Evolutionary conservation across 2,888 invertebrate genomes (phyloP), one percentile per base, ranked within the genome.

Genomic region (Hirtodrosophila confusa): DNA sequence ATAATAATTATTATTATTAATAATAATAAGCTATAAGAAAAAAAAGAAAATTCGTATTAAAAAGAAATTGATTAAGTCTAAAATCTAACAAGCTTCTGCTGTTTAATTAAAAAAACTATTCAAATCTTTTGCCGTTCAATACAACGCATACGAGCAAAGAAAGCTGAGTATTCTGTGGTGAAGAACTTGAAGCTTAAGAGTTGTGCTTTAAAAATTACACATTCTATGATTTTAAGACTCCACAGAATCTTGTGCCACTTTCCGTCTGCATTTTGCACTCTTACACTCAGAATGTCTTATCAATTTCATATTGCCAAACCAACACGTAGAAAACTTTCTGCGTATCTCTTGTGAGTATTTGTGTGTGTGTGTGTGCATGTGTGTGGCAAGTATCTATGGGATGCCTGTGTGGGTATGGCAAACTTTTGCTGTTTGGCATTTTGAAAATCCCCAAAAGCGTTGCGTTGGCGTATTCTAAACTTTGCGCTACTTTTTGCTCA

Each of bases 401-500:
- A 37, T 57, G 56, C 27, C 47, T 36, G 44, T 23, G 35, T 31
- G 50, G 17, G 29, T 51, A 56, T 56, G 45, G 49, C 48, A 83
- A 80, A 86, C 58, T 80, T 86, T 44, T 78, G 64, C 64, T 76
- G 77, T 80, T 83, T 74, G 74, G 76, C 72, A 83, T 86, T 83
- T 69, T 69, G 60, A 68, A 80, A 76, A 83, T 74, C 70, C 86
- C 86, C 74, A 80, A 76, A 78, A 86, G 80, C 80, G 71, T 79
- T 86, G 70, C 70, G 83, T 62, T 83, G 80, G 80, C 71, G 75
- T 78, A 80, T 83, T 86, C 78, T 80, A 86, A 83, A 75, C 82
- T 86, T 84, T 75, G 75, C 69, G 75, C 83, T 63, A 83, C 75
- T 86, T 86, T 86, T 77, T 76, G 69, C 73, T 67, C 71, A 54